Base-by-base conservation (phyloP, 2,113 vertebrate genomes). In the Pangasianodon gigas region DNA sequence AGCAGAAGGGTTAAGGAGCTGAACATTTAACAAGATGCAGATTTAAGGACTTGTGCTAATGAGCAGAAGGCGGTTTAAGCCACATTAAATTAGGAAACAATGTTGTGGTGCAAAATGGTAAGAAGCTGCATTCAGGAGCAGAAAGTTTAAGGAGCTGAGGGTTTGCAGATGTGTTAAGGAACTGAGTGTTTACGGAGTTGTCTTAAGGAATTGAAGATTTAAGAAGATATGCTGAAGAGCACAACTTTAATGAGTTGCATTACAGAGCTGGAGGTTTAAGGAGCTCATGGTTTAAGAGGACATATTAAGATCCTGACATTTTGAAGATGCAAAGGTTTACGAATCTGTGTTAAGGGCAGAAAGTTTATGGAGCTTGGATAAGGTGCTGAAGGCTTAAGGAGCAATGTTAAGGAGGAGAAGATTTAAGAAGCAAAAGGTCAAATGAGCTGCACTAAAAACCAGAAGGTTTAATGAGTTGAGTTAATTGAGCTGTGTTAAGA, bases 121-220 rank as follows among this genome's bases (percentile, higher is more conserved):
- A 37, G 52, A 32, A 54, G 52, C 19, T 21, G 52, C n/a, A 37
- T 56, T 83, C n/a, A 80, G 46, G 41, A n/a, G 44, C 24, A 79
- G 11, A 14, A 29, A 1, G 32, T 74, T 19, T 77, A 6, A 18
- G 77, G 6, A 29, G 14, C 52, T 56, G n/a, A 37, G n/a, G 52
- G 80, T 56, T 82, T 82, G 52, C 51, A 56, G n/a, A 56, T 82
- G 81, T 83, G 18, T 83, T 58, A 58, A 24, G 32, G 54, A 83
- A 24, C 6, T 2, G 19, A 21, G 32, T 4, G 37, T 60, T 56
- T 60, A 84, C 37, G 52, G 52, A 19, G n/a, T 81, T 9, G 48
- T 26, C 37, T 29, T 54, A 51, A 80, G 26, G 24, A 29, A n/a
- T 51, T 29, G 13, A 80, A 14, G 24, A 13, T 14, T 51, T 80